Base-by-base conservation (phyloP, 2,888 invertebrate species). In the Ochlodes sylvanus region DNA sequence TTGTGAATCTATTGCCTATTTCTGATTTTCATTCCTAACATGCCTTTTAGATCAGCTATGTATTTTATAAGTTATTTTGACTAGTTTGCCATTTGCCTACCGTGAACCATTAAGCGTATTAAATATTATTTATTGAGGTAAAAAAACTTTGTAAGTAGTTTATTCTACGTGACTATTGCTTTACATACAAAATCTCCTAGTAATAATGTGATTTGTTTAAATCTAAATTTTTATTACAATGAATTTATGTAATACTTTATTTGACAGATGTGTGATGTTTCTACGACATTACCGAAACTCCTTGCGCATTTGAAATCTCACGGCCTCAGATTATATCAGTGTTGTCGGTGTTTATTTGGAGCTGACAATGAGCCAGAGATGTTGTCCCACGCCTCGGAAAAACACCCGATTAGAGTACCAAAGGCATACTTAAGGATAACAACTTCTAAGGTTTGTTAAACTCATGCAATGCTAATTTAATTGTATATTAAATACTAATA, bases 381-480 rank as follows among this genome's bases (percentile, higher is more conserved):
- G 67, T 72, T 93, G 62, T 75, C 78, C 0, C 94, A 94, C 71
- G 79, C 88, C 0, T 84, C 92, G 0, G 52, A 74, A 3, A 55
- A 78, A 7, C 95, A 95, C 69, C 94, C 94, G 0, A 69, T 82
- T 2, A 80, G 80, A 57, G 88, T 89, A 57, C 90, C 92, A 0
- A 86, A 88, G 60, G 87, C 90, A 0, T 92, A 92, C 68, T 73
- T 93, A 34, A 79, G 94, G 64, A 82, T 91, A 52, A 85, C 88
- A 44, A 85, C 86, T 5, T 84, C 77, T 55, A 86, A 85, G 81
- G 91, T 91, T 75, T n/a, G 70, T 56, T 50, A 3, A 38, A 38
- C 9, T 38, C 10, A 4, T 27, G 5, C 5, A 27, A 27, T 5
- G 27, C 27, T 27, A 5, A 27, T 27, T 4, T 27, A 27, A 27